phyloP scores from a whole-genome alignment of 1,140 invertebrate species.

The Drosophila punjabiensis region DNA sequence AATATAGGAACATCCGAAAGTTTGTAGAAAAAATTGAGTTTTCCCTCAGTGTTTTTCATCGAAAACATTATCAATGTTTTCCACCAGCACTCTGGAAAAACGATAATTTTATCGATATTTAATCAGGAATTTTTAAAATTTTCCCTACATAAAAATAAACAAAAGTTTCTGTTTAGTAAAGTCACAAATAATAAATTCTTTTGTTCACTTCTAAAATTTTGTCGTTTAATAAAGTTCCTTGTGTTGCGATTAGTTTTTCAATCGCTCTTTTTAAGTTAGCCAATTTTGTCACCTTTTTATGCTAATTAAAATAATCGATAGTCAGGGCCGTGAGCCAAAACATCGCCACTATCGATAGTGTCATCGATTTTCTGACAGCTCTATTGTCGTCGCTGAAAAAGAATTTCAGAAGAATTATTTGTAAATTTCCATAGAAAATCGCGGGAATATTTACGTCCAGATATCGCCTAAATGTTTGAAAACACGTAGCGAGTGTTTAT shows the following conservation, averaged over 20 bases:
- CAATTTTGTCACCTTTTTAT: neutral
- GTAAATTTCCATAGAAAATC: constrained; percentile 67
- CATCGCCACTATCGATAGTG: constrained; percentile 21
- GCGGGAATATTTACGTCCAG: constrained; percentile 74
- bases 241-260: too few species aligned
- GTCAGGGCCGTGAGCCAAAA: neutral
- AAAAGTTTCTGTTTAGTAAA: neutral
- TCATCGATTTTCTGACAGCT: constrained; percentile 21
- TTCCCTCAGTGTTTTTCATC: neutral
- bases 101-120: neutral
- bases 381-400: constrained; percentile 60
- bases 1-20: neutral
- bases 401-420: constrained; percentile 75
- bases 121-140: neutral
- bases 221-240: neutral
- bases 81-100: neutral
- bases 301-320: neutral
- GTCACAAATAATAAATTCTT: too few species aligned
- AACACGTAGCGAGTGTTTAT: constrained; percentile 72
- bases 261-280: neutral
- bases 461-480: constrained; percentile 78
- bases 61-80: neutral
- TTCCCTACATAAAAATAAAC: neutral
- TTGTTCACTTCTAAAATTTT: neutral
- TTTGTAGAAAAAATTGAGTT: neutral